phyloP scores from a whole-genome alignment of 2,797 vertebrate genomes.

The Todus mexicanus region DNA sequence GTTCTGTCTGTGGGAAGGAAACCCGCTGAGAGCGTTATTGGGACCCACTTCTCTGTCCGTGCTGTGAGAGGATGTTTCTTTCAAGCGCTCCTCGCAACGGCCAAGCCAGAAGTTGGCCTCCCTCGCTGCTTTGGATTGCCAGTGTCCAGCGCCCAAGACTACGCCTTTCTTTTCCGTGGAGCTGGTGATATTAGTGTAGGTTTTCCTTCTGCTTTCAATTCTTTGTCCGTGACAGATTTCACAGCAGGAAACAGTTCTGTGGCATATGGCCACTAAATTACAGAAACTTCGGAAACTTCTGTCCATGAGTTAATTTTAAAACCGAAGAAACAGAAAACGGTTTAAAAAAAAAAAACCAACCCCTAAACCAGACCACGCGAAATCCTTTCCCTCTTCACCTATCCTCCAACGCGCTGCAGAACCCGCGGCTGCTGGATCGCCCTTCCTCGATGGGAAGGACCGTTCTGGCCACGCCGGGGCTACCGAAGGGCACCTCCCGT shows the following conservation, averaged over 20 bases:
- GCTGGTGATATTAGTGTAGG: constrained; percentile 54
- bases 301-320: constrained; percentile 74
- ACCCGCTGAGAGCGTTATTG: background rate
- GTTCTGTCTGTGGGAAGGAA: background rate
- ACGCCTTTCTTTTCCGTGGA: constrained; percentile 6
- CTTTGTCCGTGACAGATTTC: constrained; percentile 73
- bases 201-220: constrained; percentile 67
- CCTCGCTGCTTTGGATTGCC: background rate
- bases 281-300: constrained; percentile 73
- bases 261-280: constrained; percentile 74
- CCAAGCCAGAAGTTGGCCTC: background rate
- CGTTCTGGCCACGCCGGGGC: accelerated
- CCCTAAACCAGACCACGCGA: background rate
- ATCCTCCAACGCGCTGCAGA: background rate
- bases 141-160: constrained; percentile 15
- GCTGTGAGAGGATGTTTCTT: background rate
- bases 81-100: background rate
- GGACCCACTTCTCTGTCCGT: background rate
- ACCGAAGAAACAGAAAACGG: constrained; percentile 34
- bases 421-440: background rate
- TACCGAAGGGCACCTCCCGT: too few relatives aligned
- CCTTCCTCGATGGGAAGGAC: background rate
- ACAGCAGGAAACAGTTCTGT: constrained; percentile 70
- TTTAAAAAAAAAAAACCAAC: background rate
- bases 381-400: background rate